Percentiles rank a stretch among this genome's conserved stretches.
Evolutionary conservation across 1,140 invertebrate genomes (phyloP).

Genomic region (Drepana arcuata): DNA sequence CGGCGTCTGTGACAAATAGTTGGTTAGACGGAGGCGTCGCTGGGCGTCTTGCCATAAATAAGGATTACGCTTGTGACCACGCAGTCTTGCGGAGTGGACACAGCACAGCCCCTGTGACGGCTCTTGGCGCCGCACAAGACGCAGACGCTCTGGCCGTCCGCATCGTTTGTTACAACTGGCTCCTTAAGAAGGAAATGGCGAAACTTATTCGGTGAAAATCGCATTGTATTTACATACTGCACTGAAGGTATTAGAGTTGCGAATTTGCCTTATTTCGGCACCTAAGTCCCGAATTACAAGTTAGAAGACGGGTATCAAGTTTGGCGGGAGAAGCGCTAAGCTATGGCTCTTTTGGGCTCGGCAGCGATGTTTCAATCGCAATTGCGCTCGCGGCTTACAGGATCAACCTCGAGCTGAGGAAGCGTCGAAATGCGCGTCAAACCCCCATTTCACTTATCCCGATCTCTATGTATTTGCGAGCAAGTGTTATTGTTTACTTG

Average conservation of each 20-base stretch:
- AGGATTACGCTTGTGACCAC: constrained; percentile 59
- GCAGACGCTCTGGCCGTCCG: constrained; percentile 25
- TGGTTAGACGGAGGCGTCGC: constrained; percentile 52
- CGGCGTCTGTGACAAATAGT: constrained; percentile 58
- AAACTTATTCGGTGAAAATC: no score
- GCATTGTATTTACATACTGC: no score
- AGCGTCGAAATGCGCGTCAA: constrained; percentile 56
- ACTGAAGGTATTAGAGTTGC: constrained; percentile 22
- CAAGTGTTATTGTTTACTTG: no score
- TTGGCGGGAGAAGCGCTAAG: constrained; percentile 53
- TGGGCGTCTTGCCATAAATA: constrained; percentile 65
- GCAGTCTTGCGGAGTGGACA: constrained; percentile 52
- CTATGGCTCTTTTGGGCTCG: constrained; percentile 47
- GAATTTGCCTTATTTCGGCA: constrained; percentile 64
- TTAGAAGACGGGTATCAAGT: constrained; percentile 57
- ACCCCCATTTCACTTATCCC: constrained; percentile 51
- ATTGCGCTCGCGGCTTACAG: constrained; percentile 46
- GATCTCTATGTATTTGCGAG: constrained; percentile 23
- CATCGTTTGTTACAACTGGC: constrained; percentile 36
- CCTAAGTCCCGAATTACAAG: constrained; percentile 59
- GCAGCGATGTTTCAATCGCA: constrained; percentile 51
- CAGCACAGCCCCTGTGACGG: constrained; percentile 37
- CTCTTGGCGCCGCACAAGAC: constrained; percentile 22
- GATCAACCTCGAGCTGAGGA: constrained; percentile 33
- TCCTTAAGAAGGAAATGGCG: no score